These are phyloP conservation scores for Gallinago stenura DNA, from an alignment of 2,797 vertebrate genomes.

Conservation along the genomic window DNA sequence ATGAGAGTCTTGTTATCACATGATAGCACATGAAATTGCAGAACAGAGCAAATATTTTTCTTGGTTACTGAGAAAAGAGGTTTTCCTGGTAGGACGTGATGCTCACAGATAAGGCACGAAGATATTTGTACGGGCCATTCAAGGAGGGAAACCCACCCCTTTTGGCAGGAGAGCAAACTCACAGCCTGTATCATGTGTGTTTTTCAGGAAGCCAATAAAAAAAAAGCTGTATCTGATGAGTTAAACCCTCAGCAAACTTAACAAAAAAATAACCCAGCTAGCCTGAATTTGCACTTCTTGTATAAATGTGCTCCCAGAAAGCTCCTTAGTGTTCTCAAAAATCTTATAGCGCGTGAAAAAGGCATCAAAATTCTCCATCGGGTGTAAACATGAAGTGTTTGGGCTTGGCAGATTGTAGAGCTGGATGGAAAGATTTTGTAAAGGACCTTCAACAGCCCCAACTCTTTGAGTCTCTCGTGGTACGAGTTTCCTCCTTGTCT, in stretches of 20 bases:
- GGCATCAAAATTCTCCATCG: neutral
- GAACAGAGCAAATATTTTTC: conserved; percentile 35
- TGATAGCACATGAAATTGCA: conserved; percentile 26
- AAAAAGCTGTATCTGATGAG: neutral
- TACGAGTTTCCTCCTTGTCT: neutral
- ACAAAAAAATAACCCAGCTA: rapidly evolving
- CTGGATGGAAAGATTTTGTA: neutral
- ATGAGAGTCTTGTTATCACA: conserved; percentile 49
- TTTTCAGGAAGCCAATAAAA: neutral
- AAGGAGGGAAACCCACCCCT: rapidly evolving
- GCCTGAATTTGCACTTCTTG: neutral
- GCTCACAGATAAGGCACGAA: neutral
- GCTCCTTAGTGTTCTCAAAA: neutral
- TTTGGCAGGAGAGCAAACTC: neutral
- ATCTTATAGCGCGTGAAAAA: neutral
- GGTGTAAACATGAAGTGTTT: neutral
- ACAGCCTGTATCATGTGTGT: neutral
- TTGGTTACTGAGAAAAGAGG: neutral
- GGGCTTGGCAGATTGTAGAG: neutral
- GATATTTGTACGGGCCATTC: neutral
- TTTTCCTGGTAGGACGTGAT: neutral
- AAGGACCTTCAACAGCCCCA: neutral
- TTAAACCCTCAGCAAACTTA: neutral
- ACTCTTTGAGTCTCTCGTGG: neutral
- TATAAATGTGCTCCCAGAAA: neutral